Base-by-base conservation (phyloP, 2,113 vertebrate genomes). In the Emberiza fucata region DNA sequence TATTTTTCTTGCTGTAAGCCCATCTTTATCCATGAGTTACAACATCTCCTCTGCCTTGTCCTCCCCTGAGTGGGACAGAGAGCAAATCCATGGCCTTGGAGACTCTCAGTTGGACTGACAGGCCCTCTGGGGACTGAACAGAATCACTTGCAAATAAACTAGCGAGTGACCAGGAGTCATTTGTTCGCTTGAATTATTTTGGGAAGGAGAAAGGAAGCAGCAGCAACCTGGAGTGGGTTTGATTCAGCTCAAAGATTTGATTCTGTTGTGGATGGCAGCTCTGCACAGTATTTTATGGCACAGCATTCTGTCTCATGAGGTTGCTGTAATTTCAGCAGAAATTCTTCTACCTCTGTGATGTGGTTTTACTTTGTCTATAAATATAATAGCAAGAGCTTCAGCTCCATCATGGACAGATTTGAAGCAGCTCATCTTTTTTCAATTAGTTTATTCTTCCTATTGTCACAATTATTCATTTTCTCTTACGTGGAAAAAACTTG, bases 281-380 rank as follows among this genome's bases (percentile, higher is more conserved):
- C 87, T 94, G 80, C 66, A 45, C 81, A 78, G 82, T 63, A 37
- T 91, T 96, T 92, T 78, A 82, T 94, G 95, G 90, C 71, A 64
- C 83, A 71, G 57, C 75, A 59, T 18, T 44, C 92, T 92, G 95
- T 94, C 93, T 95, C 93, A 93, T 91, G 95, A 94, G 91, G 88
- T 80, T 92, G 68, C 94, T 95, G 93, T 90, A 85, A 88, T 96
- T 96, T 94, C 92, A 97, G 88, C 71, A 94, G 78, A 94, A 92
- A 96, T 97, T 92, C 88, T 96, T 96, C 40, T 89, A 27, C 93
- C 88, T 86, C 56, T 97, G 86, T 92, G 91, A 94, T 97, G 94
- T 97, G 95, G 96, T 93, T 97, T 95, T 91, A 90, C 90, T 96
- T 94, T 96, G 88, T 96, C 94, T 96, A 85, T 97, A 97, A 95